These are phyloP conservation scores for Sitta carolinensis DNA, from an alignment of 2,797 vertebrate genomes.

Conservation along the genomic window DNA sequence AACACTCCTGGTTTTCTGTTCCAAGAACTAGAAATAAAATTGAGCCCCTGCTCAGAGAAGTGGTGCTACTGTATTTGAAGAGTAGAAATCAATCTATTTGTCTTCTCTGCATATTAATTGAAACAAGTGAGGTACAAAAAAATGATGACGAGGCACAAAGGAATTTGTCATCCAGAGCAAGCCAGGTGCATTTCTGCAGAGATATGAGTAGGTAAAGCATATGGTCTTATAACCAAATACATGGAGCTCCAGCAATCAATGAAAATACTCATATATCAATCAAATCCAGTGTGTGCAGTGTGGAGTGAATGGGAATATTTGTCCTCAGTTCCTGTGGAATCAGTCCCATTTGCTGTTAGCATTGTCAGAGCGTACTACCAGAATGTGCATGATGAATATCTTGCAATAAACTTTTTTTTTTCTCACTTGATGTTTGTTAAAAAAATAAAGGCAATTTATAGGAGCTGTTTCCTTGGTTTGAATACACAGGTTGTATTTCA, in stretches of 20 bases:
- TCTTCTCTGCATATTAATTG: background rate
- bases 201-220: background rate
- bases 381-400: background rate
- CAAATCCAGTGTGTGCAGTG: background rate
- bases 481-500: background rate
- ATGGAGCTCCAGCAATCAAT: background rate
- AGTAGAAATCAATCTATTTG: background rate
- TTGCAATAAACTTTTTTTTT: background rate
- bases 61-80: background rate
- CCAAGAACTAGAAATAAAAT: background rate
- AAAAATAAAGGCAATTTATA: background rate
- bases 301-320: background rate
- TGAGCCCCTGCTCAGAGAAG: background rate
- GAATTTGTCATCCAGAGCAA: background rate
- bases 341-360: background rate
- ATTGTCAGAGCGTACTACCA: background rate
- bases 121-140: background rate
- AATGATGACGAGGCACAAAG: background rate
- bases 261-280: background rate
- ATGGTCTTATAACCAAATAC: background rate
- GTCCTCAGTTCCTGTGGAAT: background rate
- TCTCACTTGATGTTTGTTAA: background rate
- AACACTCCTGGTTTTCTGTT: background rate
- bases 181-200: background rate
- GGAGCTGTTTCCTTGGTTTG: background rate